Conservation (phyloP, 1,140 invertebrate genomes). For the Trichonephila inaurata region DNA sequence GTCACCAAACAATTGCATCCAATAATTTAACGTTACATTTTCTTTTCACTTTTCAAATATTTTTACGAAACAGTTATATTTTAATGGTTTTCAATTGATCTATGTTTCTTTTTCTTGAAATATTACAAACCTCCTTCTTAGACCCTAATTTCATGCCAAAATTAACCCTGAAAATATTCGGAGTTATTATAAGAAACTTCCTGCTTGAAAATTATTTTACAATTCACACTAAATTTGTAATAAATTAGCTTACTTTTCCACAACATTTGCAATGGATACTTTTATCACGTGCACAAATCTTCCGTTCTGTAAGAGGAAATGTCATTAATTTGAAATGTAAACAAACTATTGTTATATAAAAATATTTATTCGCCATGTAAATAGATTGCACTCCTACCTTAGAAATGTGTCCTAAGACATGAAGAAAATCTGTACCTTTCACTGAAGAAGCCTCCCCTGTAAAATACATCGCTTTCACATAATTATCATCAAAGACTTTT, state of each 20-base stretch:
- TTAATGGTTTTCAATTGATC: too few species aligned
- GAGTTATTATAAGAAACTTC: too few species aligned
- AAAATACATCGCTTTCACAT: neutral
- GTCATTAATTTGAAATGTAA: neutral
- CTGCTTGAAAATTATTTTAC: too few species aligned
- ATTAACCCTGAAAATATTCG: too few species aligned
- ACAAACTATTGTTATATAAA: neutral
- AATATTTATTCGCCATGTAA: neutral
- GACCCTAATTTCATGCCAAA: too few species aligned
- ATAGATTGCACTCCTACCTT: neutral
- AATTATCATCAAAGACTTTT: too few species aligned
- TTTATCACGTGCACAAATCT: neutral
- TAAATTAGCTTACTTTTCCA: constrained; percentile 18
- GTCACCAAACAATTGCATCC: too few species aligned
- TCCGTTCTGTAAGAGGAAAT: neutral
- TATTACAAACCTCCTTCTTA: too few species aligned
- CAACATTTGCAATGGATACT: constrained; percentile 18
- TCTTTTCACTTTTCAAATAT: too few species aligned
- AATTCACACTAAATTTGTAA: neutral
- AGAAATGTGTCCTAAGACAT: neutral
- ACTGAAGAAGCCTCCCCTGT: neutral
- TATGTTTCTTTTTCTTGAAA: too few species aligned
- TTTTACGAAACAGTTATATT: too few species aligned
- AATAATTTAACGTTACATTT: too few species aligned
- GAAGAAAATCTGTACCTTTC: constrained; percentile 6